phyloP scores from a whole-genome alignment of 2,797 vertebrate species.

The Phoxinus dragarum region DNA sequence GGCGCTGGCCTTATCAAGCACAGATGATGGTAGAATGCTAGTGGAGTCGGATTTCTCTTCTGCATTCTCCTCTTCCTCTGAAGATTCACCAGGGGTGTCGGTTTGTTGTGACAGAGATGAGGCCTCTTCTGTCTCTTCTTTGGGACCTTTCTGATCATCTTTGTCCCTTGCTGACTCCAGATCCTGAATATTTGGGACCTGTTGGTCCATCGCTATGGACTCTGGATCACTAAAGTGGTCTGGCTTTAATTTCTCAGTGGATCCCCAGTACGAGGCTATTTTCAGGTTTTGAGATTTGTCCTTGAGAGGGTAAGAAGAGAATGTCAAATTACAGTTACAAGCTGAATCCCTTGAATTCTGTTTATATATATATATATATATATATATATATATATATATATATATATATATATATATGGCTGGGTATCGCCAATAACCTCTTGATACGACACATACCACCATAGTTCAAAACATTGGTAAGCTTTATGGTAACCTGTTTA shows the following conservation, averaged over 20 bases:
- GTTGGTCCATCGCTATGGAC: not conserved
- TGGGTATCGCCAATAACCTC: not conserved
- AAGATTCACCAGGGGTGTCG: conserved; percentile 85
- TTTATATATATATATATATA: too few species aligned
- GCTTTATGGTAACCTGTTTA: not conserved
- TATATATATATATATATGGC: not conserved
- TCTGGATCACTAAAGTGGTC: conserved; percentile 57
- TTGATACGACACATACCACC: not conserved
- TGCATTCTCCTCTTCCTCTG: conserved; percentile 77
- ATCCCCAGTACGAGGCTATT: not conserved
- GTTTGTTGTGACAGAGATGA: conserved; percentile 67
- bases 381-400: too few species aligned
- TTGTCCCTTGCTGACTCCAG: not conserved
- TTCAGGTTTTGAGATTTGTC: conserved; percentile 25
- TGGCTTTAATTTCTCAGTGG: conserved; percentile 40
- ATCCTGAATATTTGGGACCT: conserved; percentile 17
- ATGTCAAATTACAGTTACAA: not conserved
- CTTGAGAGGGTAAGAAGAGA: conserved; percentile 12
- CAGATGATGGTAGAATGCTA: conserved; percentile 90
- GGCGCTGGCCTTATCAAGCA: conserved; percentile 86
- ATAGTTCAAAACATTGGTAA: not conserved
- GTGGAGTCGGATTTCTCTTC: conserved; percentile 45
- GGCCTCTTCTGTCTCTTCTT: conserved; percentile 33
- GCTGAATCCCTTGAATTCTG: not conserved
- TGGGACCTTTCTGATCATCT: conserved; percentile 15